phyloP scores from a whole-genome alignment of 2,888 invertebrate species.

The Tanypteryx hageni region DNA sequence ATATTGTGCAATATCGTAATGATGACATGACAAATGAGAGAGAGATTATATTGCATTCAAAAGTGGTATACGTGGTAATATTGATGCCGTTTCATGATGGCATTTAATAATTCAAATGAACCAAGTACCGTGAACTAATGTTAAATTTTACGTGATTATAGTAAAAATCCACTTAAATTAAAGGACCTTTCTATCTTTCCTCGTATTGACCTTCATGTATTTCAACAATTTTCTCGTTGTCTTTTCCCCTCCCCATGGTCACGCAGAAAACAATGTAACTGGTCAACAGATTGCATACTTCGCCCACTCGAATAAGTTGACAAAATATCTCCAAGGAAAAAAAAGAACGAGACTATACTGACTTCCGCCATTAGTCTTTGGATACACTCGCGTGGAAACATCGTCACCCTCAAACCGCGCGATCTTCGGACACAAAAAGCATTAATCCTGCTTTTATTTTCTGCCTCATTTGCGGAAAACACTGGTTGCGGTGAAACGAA shows the following conservation, averaged over 20 bases:
- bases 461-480: background rate
- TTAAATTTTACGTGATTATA: no score
- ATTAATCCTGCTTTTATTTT: background rate
- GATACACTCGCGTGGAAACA: background rate
- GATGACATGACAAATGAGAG: no score
- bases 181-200: no score
- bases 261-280: background rate
- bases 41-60: no score
- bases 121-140: no score
- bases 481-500: background rate
- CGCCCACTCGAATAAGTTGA: slow-evolving; percentile 27
- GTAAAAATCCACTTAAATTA: no score
- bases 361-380: background rate
- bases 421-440: no score
- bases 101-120: no score
- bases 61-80: no score
- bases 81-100: no score
- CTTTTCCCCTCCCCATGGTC: background rate
- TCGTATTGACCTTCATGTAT: background rate
- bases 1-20: no score
- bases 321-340: slow-evolving; percentile 23
- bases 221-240: background rate
- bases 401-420: background rate
- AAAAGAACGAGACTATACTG: background rate
- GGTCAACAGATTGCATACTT: background rate